Evolutionary conservation across 2,888 invertebrate species (phyloP).

Genomic region (Parnassius orleans): DNA sequence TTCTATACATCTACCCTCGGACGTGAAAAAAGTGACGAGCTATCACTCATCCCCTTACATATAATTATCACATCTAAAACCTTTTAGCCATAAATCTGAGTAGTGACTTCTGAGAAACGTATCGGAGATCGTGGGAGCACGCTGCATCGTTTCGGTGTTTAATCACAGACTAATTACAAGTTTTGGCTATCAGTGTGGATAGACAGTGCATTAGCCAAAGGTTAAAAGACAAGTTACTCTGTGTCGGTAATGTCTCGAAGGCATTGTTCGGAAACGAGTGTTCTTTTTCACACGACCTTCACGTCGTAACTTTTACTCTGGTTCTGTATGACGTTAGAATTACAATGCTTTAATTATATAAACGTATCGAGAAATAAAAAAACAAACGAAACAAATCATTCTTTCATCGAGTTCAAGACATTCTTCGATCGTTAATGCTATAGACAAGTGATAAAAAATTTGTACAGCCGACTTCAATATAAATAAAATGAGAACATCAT

Average conservation of each 20-base stretch:
- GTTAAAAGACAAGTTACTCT: slow-evolving; percentile 39
- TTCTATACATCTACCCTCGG: slow-evolving; percentile 45
- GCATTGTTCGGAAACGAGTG: slow-evolving; percentile 31
- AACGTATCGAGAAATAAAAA: too few species aligned
- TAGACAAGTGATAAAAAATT: too few species aligned
- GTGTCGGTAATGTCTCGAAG: slow-evolving; percentile 32
- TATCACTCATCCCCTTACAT: slow-evolving; percentile 62
- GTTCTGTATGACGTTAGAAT: neutral
- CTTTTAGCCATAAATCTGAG: slow-evolving; percentile 69
- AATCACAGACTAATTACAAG: slow-evolving; percentile 73
- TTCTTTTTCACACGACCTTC: slow-evolving; percentile 25
- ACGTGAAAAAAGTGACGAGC: slow-evolving; percentile 45
- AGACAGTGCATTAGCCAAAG: slow-evolving; percentile 73
- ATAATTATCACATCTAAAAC: slow-evolving; percentile 80
- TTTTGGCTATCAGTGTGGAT: slow-evolving; percentile 67
- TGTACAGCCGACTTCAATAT: too few species aligned
- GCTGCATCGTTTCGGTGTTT: slow-evolving; percentile 55
- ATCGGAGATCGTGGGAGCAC: slow-evolving; percentile 62
- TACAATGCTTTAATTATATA: neutral
- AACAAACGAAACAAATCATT: too few species aligned
- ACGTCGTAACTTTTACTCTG: slow-evolving; percentile 13
- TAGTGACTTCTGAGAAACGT: slow-evolving; percentile 72
- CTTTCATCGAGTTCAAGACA: too few species aligned
- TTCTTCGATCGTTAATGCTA: too few species aligned
- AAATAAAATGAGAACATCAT: too few species aligned